Conservation (phyloP, 2,888 invertebrate genomes). For the Morinoia aosen region DNA sequence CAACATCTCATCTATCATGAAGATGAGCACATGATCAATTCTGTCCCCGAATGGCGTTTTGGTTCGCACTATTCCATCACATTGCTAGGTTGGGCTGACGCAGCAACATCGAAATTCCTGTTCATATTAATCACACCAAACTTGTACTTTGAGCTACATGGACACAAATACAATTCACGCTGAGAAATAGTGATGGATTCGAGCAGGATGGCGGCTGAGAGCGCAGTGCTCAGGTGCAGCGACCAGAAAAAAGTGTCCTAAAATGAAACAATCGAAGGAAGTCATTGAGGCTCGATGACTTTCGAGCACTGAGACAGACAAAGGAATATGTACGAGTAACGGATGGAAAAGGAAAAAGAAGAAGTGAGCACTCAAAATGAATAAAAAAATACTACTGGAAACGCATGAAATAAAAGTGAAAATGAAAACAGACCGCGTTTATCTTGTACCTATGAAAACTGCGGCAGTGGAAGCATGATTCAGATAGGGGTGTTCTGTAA, state of each 20-base stretch:
- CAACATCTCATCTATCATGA: neutral
- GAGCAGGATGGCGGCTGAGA: neutral
- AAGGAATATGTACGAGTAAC: neutral
- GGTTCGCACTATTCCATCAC: too few species aligned
- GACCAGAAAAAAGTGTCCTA: neutral
- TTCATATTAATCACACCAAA: neutral
- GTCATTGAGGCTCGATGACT: neutral
- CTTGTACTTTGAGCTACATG: neutral
- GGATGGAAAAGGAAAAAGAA: neutral
- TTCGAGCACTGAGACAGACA: neutral
- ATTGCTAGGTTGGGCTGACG: neutral
- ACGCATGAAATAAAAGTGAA: too few species aligned
- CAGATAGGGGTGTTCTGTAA: too few species aligned
- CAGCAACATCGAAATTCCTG: neutral
- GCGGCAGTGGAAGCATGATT: too few species aligned
- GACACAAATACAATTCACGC: neutral
- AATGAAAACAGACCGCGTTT: too few species aligned
- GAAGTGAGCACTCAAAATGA: neutral
- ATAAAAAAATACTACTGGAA: too few species aligned
- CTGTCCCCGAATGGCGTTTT: neutral
- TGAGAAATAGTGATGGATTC: neutral
- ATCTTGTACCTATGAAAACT: too few species aligned
- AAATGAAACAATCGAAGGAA: constrained; percentile 2
- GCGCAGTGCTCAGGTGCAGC: neutral
- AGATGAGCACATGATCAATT: neutral